These are phyloP conservation scores for Linnaemya vulpina DNA, from an alignment of 2,888 invertebrate species.

Conservation along the genomic window DNA sequence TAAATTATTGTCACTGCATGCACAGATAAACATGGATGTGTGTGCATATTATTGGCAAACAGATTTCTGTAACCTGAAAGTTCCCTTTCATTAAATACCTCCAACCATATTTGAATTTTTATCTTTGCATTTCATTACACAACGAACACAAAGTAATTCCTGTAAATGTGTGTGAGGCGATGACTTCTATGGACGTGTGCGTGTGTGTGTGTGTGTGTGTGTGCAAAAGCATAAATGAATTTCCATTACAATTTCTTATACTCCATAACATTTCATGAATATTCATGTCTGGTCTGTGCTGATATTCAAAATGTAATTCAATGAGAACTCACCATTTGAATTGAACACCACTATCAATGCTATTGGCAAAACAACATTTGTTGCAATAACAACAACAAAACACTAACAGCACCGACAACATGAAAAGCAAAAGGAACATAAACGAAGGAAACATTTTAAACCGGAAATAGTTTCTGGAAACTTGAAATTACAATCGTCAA, in stretches of 20 bases:
- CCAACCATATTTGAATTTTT: slow-evolving; percentile 46
- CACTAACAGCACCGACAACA: slow-evolving; percentile 21
- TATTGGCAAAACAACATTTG: slow-evolving; percentile 61
- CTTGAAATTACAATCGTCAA: slow-evolving; percentile 70
- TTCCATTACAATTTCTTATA: slow-evolving; percentile 63
- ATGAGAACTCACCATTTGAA: slow-evolving; percentile 67
- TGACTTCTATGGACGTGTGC: not conserved
- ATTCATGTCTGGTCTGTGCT: slow-evolving; percentile 66
- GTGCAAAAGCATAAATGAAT: slow-evolving; percentile 43
- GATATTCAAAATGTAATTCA: slow-evolving; percentile 71
- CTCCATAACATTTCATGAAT: slow-evolving; percentile 67
- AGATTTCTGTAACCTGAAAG: slow-evolving; percentile 24
- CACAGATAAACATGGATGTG: not conserved
- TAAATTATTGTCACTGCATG: not conserved
- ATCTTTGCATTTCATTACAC: slow-evolving; percentile 62
- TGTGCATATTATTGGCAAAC: not conserved
- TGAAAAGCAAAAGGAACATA: slow-evolving; percentile 47
- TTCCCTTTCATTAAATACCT: slow-evolving; percentile 40
- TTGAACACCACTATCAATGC: slow-evolving; percentile 67
- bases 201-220: slow-evolving; percentile 1
- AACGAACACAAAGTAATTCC: slow-evolving; percentile 48
- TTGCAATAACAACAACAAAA: slow-evolving; percentile 19
- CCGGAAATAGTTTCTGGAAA: slow-evolving; percentile 72
- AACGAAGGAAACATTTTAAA: slow-evolving; percentile 71
- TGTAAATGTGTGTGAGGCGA: not conserved